phyloP scores from a whole-genome alignment of 1,140 invertebrate genomes.

The Halesus radiatus region DNA sequence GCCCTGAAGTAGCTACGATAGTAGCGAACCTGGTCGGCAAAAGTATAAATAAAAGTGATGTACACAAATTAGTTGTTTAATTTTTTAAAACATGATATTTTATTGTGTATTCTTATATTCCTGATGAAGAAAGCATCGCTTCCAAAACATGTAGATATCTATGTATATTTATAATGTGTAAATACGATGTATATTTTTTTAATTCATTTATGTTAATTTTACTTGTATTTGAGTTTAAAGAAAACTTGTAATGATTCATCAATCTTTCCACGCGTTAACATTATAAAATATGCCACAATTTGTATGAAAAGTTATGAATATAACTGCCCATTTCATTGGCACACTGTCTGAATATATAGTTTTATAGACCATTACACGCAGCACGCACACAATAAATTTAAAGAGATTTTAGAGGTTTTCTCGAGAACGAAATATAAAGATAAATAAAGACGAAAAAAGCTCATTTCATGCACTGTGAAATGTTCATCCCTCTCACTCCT shows the following conservation, averaged over 20 bases:
- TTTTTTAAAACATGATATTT: too few species aligned
- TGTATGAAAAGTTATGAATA: slow-evolving; percentile 6
- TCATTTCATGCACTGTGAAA: slow-evolving; percentile 1
- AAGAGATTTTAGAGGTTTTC: background rate
- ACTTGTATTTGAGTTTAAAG: too few species aligned
- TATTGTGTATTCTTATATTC: too few species aligned
- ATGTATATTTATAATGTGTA: too few species aligned
- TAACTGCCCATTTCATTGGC: slow-evolving; percentile 12
- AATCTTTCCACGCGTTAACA: background rate
- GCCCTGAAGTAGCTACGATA: too few species aligned
- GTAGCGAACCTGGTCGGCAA: too few species aligned
- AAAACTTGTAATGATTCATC: background rate
- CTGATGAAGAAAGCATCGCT: too few species aligned
- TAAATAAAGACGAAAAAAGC: background rate
- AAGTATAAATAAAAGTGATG: too few species aligned
- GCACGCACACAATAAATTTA: slow-evolving; percentile 20
- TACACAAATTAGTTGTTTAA: too few species aligned
- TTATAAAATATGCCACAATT: slow-evolving; percentile 4
- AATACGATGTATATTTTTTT: too few species aligned
- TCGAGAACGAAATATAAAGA: background rate
- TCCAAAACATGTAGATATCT: too few species aligned
- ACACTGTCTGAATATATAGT: background rate
- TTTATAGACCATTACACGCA: slow-evolving; percentile 19
- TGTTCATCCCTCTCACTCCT: background rate
- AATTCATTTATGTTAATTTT: too few species aligned